A percentile compares a stretch with the other conserved stretches of the same genome.
Evolutionary conservation across 2,797 vertebrate genomes (phyloP).

Genomic region (Craterocephalus amniculus): DNA sequence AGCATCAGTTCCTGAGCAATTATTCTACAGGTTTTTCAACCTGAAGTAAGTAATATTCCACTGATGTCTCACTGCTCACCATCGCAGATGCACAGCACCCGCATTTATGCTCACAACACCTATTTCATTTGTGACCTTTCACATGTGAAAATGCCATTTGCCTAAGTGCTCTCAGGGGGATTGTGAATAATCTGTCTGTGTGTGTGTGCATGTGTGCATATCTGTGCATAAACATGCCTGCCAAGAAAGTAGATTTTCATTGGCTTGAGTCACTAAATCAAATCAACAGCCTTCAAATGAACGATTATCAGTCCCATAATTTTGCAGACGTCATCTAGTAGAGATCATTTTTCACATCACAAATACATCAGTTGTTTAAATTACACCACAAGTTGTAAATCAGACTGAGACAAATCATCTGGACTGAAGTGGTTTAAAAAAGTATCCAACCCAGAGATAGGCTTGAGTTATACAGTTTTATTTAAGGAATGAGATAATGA

Average conservation of each 20-base stretch:
- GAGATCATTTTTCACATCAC: constrained; percentile 36
- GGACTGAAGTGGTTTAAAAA: constrained; percentile 28
- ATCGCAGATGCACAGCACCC: constrained; percentile 9
- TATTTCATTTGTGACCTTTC: constrained; percentile 70
- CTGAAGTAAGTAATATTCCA: constrained; percentile 44
- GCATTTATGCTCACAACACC: constrained; percentile 40
- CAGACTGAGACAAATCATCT: constrained; percentile 11
- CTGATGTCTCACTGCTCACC: constrained; percentile 31
- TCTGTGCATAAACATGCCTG: constrained; percentile 35
- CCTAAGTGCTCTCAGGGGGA: constrained; percentile 55
- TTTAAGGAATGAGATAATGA: constrained; percentile 26
- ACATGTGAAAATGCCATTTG: constrained; percentile 71
- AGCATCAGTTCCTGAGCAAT: constrained; percentile 29
- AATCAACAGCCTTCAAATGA: constrained; percentile 64
- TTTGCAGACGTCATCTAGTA: constrained; percentile 52
- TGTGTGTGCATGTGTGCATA: constrained; percentile 29
- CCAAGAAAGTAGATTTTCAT: constrained; percentile 67
- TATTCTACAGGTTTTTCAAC: constrained; percentile 39
- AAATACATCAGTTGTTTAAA: constrained; percentile 27
- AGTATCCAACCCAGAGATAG: constrained; percentile 7
- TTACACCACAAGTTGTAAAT: constrained; percentile 37
- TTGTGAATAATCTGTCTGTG: constrained; percentile 59
- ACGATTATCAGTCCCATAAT: constrained; percentile 49
- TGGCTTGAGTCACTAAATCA: constrained; percentile 60
- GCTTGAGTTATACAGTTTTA: constrained; percentile 11